Base-by-base conservation (phyloP, 2,888 invertebrate genomes). In the Mylabris sibirica region DNA sequence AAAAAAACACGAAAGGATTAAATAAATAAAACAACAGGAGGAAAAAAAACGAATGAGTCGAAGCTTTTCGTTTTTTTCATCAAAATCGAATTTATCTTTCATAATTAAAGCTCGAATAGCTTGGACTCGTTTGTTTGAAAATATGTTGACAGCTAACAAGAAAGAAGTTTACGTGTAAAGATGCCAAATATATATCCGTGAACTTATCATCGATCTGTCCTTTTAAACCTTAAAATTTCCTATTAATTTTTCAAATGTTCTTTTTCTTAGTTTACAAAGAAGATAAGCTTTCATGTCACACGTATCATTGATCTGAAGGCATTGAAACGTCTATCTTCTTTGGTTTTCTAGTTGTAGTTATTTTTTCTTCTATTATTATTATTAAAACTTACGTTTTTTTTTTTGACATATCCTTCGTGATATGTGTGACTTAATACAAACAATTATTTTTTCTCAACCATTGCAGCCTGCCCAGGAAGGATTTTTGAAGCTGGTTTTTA, bases 371-470 rank as follows among this genome's bases (percentile, higher is more conserved):
- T 24, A 65, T 44, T 26, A 44, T 24, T 49, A 49, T 57, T 30
- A 30, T 30, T 30, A 8, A 30, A 6, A 30, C 4, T n/a, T 30
- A 30, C 30, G 30, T 30, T 3, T 24, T 57, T 24, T 72, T 84
- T 85, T 85, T 85, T 84, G 85, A 78, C 84, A 85, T 85, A 84
- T 84, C 84, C 83, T 41, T 75, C 74, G 84, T 81, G 84, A 78
- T 85, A 85, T 85, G 84, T 83, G 81, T 81, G 82, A 82, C 81
- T 78, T 77, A 80, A 82, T 77, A 65, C 74, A 76, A 77, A 76
- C 77, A 77, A 14, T 22, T 57, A n/a, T 57, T 57, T 78, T 83
- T 84, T 84, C 82, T 83, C 80, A 81, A 84, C 84, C 83, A 84
- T 85, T 85, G 83, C 84, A 85, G 84, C 84, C 80, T 79, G 80